A percentile compares a stretch with the other conserved stretches of the same genome.
Conservation (phyloP, 30 jellyfish, hydroid and myxozoan genomes). For the Chironex yamaguchii region DNA sequence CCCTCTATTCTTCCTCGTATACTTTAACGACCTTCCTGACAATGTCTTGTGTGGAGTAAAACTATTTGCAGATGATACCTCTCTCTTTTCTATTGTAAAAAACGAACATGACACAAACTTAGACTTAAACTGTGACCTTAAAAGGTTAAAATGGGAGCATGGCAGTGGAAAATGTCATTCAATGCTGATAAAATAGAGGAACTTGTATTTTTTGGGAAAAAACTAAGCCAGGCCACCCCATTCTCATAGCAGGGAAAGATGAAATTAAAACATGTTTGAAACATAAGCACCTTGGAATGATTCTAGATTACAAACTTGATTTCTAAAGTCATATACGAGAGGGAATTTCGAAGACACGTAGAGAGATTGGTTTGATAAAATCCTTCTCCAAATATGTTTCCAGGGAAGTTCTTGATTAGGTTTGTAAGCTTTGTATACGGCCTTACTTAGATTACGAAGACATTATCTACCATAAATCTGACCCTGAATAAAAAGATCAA, state of each 20-base stretch:
- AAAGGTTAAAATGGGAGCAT: no score
- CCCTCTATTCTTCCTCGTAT: not conserved
- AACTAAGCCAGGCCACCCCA: constrained; percentile 3
- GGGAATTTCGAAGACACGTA: constrained; percentile 6
- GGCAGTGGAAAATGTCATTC: not conserved
- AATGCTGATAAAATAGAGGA: constrained; percentile 4
- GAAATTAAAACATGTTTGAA: constrained; percentile 10
- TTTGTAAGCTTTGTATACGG: not conserved
- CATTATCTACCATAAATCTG: constrained; percentile 3
- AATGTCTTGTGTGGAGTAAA: constrained; percentile 8
- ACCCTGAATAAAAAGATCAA: no score
- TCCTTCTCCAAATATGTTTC: constrained; percentile 7
- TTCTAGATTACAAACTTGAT: constrained; percentile 7
- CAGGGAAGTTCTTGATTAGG: constrained; percentile 16
- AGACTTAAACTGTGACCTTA: constrained; percentile 2
- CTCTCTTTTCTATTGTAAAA: constrained; percentile 18
- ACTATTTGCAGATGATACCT: constrained; percentile 10
- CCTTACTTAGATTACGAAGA: constrained; percentile 3
- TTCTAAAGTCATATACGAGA: constrained; percentile 16
- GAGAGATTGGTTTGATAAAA: constrained; percentile 2
- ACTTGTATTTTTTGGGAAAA: constrained; percentile 1
- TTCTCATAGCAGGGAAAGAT: constrained; percentile 6
- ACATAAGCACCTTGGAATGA: constrained; percentile 18
- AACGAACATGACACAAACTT: not conserved
- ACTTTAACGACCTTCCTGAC: constrained; percentile 17